Percentiles rank a stretch among this genome's conserved stretches.
Conservation (phyloP, 2,113 vertebrate species). For the Eretmochelys imbricata region DNA sequence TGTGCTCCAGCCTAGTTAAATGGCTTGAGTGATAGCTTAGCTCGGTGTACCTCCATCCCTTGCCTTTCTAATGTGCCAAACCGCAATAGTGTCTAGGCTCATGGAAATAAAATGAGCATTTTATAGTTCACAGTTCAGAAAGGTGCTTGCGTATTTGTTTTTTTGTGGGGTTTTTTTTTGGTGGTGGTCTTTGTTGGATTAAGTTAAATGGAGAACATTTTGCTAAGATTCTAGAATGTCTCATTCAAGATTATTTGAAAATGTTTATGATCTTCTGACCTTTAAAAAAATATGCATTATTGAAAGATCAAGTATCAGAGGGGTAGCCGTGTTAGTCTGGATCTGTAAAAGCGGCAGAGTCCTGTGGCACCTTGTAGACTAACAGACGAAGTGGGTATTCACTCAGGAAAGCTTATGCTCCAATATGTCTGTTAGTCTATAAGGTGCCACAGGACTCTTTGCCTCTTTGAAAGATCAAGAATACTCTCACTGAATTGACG, state of each 20-base stretch:
- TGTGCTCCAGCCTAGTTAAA: neutral
- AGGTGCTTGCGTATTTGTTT: neutral
- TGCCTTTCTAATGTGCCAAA: neutral
- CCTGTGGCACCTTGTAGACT: no score
- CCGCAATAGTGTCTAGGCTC: neutral
- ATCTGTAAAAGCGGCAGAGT: no score
- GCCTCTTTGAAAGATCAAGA: neutral
- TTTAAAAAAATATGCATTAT: neutral
- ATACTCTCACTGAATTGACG: neutral
- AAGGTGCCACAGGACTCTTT: no score
- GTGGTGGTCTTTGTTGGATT: neutral
- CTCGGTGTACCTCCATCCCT: neutral
- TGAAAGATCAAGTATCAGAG: no score
- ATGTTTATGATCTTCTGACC: neutral
- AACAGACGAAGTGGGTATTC: no score
- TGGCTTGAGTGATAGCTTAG: neutral
- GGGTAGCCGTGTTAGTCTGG: no score
- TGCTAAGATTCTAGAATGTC: neutral
- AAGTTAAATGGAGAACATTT: neutral
- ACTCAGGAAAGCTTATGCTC: no score
- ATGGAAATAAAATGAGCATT: neutral
- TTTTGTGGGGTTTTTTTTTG: no score
- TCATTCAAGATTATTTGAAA: neutral
- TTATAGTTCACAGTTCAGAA: neutral
- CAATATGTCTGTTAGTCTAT: no score